Conservation (phyloP, 2,113 vertebrate genomes). For the Cololabis saira region DNA sequence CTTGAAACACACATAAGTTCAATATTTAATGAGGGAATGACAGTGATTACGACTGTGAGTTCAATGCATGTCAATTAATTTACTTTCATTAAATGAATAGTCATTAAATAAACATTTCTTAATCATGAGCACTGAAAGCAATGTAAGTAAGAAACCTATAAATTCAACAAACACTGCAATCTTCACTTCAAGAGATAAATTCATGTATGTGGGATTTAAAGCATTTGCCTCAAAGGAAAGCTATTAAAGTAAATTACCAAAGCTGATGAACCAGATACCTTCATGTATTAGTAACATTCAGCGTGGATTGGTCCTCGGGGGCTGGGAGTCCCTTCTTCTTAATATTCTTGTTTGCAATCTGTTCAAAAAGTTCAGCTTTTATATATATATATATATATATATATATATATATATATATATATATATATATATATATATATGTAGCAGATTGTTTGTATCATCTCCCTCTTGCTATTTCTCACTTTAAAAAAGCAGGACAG, state of each 20-base stretch:
- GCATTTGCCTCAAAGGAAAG: conserved; percentile 30
- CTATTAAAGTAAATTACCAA: conserved; percentile 18
- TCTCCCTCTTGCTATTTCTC: conserved; percentile 8
- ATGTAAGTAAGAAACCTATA: not conserved
- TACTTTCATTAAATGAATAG: not conserved
- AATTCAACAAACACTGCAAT: not conserved
- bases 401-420: no score
- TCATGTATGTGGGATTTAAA: conserved; percentile 13
- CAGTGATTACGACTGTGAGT: not conserved
- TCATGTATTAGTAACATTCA: conserved; percentile 55
- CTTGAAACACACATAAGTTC: no score
- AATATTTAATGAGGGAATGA: no score
- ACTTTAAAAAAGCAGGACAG: not conserved
- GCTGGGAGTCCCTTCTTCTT: conserved; percentile 10
- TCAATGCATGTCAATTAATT: not conserved
- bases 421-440: no score
- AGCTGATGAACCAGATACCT: conserved; percentile 36
- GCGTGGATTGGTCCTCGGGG: conserved; percentile 40
- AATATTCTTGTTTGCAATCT: no score
- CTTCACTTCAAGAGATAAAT: no score
- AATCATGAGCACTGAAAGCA: not conserved
- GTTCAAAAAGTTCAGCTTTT: no score
- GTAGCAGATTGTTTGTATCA: not conserved
- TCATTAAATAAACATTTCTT: no score
- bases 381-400: no score